Conservation (phyloP, 53 echinoderm and acorn worm species). For the Stichopus horrens region DNA sequence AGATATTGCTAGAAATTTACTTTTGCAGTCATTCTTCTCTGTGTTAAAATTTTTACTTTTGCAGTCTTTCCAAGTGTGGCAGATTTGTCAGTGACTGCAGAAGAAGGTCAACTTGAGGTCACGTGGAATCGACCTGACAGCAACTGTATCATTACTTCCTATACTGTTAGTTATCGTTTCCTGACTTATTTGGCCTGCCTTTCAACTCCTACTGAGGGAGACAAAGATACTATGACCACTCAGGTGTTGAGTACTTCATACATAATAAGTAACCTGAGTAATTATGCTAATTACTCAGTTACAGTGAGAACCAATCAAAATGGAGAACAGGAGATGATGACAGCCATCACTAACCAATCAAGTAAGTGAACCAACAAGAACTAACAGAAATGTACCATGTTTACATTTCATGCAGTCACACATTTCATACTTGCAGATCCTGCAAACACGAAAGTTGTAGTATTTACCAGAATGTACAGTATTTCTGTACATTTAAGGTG, state of each 20-base stretch:
- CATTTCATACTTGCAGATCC: too few species aligned
- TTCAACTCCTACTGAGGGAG: background rate
- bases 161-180: conserved; percentile 1
- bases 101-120: background rate
- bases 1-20: too few species aligned
- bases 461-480: too few species aligned
- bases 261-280: background rate
- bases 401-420: too few species aligned
- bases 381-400: too few species aligned
- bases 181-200: background rate
- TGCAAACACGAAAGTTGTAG: too few species aligned
- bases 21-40: too few species aligned
- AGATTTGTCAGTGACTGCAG: background rate
- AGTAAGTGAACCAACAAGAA: background rate
- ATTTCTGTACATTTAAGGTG: too few species aligned
- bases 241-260: background rate
- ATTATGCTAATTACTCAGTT: background rate
- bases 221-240: background rate
- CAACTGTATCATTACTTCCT: background rate
- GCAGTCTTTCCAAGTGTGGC: background rate
- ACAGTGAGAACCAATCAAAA: conserved; percentile 9
- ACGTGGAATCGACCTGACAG: background rate
- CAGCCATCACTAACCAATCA: background rate
- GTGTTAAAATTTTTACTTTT: background rate
- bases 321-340: background rate